These are phyloP conservation scores for Didymodactylos carnosus DNA, from an alignment of 2,888 invertebrate genomes.

Conservation along the genomic window DNA sequence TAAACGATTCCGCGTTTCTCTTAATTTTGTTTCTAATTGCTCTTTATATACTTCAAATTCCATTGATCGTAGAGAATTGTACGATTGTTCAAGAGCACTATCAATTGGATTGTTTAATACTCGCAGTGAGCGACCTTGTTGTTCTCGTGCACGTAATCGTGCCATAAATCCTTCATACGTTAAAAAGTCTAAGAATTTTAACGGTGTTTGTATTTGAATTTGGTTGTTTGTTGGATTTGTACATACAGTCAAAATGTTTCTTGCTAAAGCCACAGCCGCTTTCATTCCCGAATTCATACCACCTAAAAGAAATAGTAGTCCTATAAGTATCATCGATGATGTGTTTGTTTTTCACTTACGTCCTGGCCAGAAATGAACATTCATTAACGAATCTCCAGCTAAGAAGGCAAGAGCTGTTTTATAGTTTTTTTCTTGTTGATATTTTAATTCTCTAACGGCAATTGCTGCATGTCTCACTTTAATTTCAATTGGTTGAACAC, in stretches of 20 bases:
- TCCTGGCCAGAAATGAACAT: neutral
- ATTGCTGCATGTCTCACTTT: neutral
- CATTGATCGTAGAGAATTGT: neutral
- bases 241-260: neutral
- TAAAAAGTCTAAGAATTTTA: neutral
- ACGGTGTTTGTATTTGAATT: no score
- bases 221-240: no score
- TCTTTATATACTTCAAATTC: neutral
- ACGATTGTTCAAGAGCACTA: neutral
- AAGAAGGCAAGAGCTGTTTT: neutral
- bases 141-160: neutral
- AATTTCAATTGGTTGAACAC: neutral
- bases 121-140: neutral
- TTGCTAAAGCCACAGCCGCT: neutral
- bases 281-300: neutral
- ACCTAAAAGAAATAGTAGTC: no score
- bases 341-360: no score
- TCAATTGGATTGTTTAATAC: neutral
- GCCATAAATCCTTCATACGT: neutral
- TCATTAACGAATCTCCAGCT: neutral
- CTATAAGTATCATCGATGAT: no score
- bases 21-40: neutral
- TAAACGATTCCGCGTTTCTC: neutral
- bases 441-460: neutral
- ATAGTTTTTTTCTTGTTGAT: neutral